Evolutionary conservation across 2,113 vertebrate species (phyloP).

Genomic region (Plecotus auritus): DNA sequence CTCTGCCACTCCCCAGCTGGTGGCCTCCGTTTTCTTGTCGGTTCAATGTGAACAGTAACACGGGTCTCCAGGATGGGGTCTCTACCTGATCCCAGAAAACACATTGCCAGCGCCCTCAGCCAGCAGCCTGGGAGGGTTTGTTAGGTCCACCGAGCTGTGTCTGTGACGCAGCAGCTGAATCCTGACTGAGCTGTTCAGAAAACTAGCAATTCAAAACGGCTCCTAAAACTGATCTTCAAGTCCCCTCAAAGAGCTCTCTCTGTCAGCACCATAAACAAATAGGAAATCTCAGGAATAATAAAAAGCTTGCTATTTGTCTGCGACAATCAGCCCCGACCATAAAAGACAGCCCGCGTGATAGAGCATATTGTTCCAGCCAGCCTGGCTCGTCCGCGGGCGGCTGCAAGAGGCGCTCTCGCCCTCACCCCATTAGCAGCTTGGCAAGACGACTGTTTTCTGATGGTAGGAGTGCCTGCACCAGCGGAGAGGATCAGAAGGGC

Average conservation of each 20-base stretch:
- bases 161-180: fast-evolving
- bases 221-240: neutral
- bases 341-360: slow-evolving; percentile 18
- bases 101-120: too few relatives aligned
- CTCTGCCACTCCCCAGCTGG: neutral
- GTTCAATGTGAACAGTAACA: neutral
- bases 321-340: slow-evolving; percentile 32
- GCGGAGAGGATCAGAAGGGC: neutral
- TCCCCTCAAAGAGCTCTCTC: neutral
- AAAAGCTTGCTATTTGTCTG: slow-evolving; percentile 41
- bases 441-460: neutral
- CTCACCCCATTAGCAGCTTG: slow-evolving; percentile 21
- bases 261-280: slow-evolving; percentile 28
- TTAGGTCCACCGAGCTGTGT: neutral
- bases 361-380: neutral
- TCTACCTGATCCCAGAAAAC: neutral
- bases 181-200: neutral
- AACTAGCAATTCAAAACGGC: neutral
- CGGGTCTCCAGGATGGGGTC: neutral
- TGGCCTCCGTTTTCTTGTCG: neutral
- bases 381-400: fast-evolving
- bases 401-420: fast-evolving
- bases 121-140: fast-evolving
- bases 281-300: slow-evolving; percentile 47
- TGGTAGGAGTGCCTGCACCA: fast-evolving